Conservation (phyloP, 2,797 vertebrate species). For the Notamacropus eugenii region DNA sequence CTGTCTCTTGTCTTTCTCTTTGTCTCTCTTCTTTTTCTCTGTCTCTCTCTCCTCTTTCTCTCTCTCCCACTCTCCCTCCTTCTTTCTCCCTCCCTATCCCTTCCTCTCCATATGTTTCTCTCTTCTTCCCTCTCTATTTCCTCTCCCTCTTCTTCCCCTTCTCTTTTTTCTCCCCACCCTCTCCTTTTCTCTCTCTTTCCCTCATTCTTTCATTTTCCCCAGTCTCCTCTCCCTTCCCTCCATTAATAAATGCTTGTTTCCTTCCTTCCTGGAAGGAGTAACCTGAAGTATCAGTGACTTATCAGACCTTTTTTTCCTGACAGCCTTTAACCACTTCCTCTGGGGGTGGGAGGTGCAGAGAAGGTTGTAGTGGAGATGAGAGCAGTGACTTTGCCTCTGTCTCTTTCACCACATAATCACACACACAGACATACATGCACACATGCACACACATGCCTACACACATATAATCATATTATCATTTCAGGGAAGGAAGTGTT, state of each 20-base stretch:
- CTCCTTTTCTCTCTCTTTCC: too few species aligned
- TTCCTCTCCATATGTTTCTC: not conserved
- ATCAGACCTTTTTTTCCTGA: not conserved
- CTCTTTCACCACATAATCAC: not conserved
- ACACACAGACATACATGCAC: not conserved
- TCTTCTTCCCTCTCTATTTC: too few species aligned
- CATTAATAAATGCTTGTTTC: not conserved
- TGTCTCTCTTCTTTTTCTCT: not conserved
- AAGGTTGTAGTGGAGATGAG: not conserved
- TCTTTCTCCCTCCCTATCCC: not conserved
- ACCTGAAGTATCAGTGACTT: not conserved
- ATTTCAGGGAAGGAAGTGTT: not conserved
- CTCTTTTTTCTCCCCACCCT: too few species aligned
- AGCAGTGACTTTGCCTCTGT: not conserved
- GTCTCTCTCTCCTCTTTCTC: too few species aligned
- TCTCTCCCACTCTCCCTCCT: not conserved
- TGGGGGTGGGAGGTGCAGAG: not conserved
- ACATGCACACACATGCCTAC: not conserved
- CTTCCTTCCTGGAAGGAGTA: not conserved
- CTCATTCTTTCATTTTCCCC: too few species aligned
- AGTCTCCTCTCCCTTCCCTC: not conserved
- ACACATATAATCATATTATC: not conserved
- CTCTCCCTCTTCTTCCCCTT: too few species aligned
- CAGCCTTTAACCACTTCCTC: too few species aligned
- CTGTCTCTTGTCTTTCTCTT: too few species aligned